These are phyloP conservation scores for Mus pahari DNA, from an alignment of 2,113 vertebrate genomes.

Conservation along the genomic window DNA sequence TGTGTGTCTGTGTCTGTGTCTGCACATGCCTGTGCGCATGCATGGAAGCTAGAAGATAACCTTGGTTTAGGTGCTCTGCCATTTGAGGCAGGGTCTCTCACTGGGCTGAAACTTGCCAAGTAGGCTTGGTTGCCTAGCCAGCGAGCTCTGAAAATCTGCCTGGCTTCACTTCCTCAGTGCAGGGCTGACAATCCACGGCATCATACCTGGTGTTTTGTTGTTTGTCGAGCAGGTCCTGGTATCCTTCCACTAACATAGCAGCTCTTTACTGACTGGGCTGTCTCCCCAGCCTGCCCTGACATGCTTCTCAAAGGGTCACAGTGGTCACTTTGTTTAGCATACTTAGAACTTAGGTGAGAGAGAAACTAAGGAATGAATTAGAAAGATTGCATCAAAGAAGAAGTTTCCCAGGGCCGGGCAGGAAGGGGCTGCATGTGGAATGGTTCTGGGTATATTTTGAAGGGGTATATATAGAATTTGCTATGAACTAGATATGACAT, in stretches of 20 bases:
- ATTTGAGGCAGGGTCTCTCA: background rate
- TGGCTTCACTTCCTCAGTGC: background rate
- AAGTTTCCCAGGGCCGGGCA: rapidly evolving
- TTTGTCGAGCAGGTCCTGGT: background rate
- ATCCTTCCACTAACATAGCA: background rate
- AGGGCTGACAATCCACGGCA: background rate
- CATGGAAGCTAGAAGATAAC: background rate
- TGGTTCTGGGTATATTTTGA: background rate
- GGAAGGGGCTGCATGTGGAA: background rate
- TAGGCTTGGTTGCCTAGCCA: background rate
- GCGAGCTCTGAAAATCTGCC: too few species aligned
- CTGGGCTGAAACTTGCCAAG: background rate
- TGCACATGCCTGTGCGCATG: too few species aligned
- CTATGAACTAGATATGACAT: background rate
- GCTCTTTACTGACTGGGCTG: too few species aligned
- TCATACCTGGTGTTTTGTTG: background rate
- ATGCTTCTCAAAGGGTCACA: background rate
- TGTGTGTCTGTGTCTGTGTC: too few species aligned
- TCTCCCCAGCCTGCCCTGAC: background rate
- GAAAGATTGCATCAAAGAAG: background rate
- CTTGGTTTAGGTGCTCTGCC: background rate
- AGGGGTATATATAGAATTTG: background rate
- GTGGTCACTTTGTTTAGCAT: background rate
- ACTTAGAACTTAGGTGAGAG: background rate
- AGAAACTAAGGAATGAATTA: background rate